Base-by-base conservation (phyloP, 1,140 invertebrate genomes). In the Drosophila sp. region DNA sequence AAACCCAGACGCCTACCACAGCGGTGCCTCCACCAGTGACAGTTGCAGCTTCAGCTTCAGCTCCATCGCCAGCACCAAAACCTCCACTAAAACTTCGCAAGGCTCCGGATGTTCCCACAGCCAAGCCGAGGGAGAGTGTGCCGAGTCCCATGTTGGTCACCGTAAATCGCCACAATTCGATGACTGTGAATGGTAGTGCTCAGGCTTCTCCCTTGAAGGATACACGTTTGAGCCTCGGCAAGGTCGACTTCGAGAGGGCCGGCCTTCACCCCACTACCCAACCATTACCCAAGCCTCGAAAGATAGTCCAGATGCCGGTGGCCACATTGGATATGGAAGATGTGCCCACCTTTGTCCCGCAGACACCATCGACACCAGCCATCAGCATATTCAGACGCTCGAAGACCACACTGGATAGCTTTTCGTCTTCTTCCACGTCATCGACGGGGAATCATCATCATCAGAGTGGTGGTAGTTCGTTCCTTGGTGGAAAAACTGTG, bases 91-190 rank as follows among this genome's bases (percentile, higher is more conserved):
- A 91, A 60, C 75, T 91, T 1, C 86, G 90, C 33, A 91, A 91
- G 32, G 90, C 90, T 40, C 90, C 90, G 35, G 90, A 91, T 85
- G 87, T 91, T 40, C 90, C 90, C 4, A 91, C 83, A 55, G 82
- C 80, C 38, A 91, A 91, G 56, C 84, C 90, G 30, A 66, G 80
- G 57, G 79, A 81, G 47, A 69, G 17, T 47, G 67, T 44, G 41
- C 55, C 73, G 0, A 50, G 70, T 33, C 70, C 73, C 30, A 57
- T 72, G 0, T 84, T 91, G 11, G 60, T 87, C 2, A 79, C 79
- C 32, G 83, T 86, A 1, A 91, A 89, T 73, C 90, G 90, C 6
- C 80, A 91, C 61, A 91, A 91, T 54, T 91, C 90, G 3, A 76
- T 91, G 30, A 82, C 76, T 38, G 76, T 87, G 5, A 76, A 81